Base-by-base conservation (phyloP, 2,113 vertebrate genomes). In the Salminus brasiliensis region DNA sequence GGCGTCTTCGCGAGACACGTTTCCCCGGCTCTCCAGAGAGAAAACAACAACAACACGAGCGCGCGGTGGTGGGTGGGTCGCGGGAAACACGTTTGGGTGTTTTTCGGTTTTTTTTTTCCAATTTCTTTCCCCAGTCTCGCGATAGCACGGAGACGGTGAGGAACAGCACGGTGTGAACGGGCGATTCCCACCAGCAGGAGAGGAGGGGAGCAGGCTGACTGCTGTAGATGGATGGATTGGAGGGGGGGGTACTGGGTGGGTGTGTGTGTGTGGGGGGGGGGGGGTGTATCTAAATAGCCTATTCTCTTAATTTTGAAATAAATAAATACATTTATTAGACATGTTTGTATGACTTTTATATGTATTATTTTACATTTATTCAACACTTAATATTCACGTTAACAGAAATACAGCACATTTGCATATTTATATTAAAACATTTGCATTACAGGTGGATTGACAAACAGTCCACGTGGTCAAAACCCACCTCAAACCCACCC, bases 181-280 rank as follows among this genome's bases (percentile, higher is more conserved):
- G 59, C 52, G n/a, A 25, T 55, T 55, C 52, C 52, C 43, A 70
- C 25, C 25, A 47, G 43, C 43, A 70, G 43, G 25, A 68, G 75
- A 63, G 49, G 45, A 25, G 36, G 72, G 47, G 57, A 74, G 57
- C 21, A 16, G 55, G 29, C 47, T 21, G 47, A n/a, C 16, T 21
- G 47, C 47, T 55, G n/a, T 9, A n/a, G 52, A 55, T 55, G 52
- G 52, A 55, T 21, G 52, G 52, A n/a, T n/a, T n/a, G n/a, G n/a
- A n/a, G n/a, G n/a, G n/a, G n/a, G n/a, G n/a, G n/a, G n/a, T n/a
- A 9, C 9, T 4, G 4, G 39, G 39, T n/a, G n/a, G n/a, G n/a
- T n/a, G n/a, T n/a, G n/a, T n/a, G n/a, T n/a, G n/a, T n/a, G n/a
- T n/a, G 4, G 39, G 9, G 4, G 39, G 9, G 39, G 9, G 55